Evolutionary conservation across 2,888 invertebrate species (phyloP), one percentile per base, ranked within the genome.

Genomic region (Ceramica pisi): DNA sequence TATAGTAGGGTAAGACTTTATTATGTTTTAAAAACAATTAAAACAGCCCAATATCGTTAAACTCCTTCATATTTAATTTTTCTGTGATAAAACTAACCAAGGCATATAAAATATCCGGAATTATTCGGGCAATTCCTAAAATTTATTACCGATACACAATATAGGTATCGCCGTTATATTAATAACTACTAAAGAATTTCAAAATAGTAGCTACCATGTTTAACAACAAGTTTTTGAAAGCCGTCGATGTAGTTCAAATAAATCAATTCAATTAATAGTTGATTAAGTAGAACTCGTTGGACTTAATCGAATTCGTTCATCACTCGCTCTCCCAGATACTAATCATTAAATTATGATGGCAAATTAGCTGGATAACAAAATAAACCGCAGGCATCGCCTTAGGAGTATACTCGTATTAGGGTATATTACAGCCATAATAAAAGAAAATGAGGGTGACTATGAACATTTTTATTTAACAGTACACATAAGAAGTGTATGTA

Each of bases 301-400:
- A 67, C 55, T 68, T 79, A 81, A 83, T 80, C 71, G 75, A 80
- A 83, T 81, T 62, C 64, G 63, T 69, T 74, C 56, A 26, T 57
- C 61, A 69, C 67, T 75, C 70, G 57, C 12, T 67, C 61, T 56
- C 41, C 57, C 59, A 71, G 75, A 75, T 73, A 67, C 62, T 67
- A 56, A 78, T 75, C 71, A 78, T 81, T 74, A 76, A 63, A 80
- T 80, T 81, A 80, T 75, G 81, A 65, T 65, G 71, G 69, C 8
- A 71, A 83, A 83, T 81, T 81, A 71, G 67, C 68, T 75, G 71
- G 53, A 70, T 68, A 75, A 78, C 50, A 60, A 7, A 76, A 72
- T 82, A 77, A 72, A 70, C 75, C 53, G 56, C 76, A 26, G 72
- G 72, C 65, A 62, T 31, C 65, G 60, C 41, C 71, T 48, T 31